Base-by-base conservation (phyloP, 2,113 vertebrate genomes). In the Vulpes ferrilata region DNA sequence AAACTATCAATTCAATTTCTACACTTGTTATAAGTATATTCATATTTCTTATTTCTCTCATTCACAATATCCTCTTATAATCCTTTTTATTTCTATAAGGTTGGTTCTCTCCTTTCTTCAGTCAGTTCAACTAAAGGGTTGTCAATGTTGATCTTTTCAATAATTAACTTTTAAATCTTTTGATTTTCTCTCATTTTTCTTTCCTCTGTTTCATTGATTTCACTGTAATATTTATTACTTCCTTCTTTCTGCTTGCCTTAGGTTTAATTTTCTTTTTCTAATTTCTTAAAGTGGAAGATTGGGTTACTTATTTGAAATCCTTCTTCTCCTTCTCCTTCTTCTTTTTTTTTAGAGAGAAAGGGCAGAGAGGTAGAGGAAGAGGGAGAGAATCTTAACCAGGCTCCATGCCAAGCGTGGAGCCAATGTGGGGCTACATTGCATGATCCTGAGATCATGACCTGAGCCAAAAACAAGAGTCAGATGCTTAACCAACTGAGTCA, bases 161-260 rank as follows among this genome's bases (percentile, higher is more conserved):
- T 51, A 89, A 84, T 4, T 7, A 57, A 13, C 16, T 59, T 81
- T 79, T 78, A 32, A 16, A 30, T 90, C 84, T 84, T 20, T 5
- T 90, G 35, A 67, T 83, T 73, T 84, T 67, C 35, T 55, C 20
- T 59, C 22, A 16, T 6, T 85, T 95, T 55, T 81, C 38, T 81
- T 80, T 55, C 43, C 8, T 69, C 23, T 51, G 35, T 30, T 79
- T 32, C 32, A 92, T 57, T 93, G 20, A 93, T 90, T 93, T 96
- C 13, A 91, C 30, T 32, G 15, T 92, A 38, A 23, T 55, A 7
- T 53, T 86, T 80, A 79, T 43, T 87, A 30, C 0, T 65, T 73
- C 15, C 55, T 79, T 78, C 30, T 8, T 62, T 57, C 23, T 71
- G 62, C 19, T 92, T 92, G 5, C 10, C 81, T 48, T 78, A 62